phyloP scores from a whole-genome alignment of 2,797 vertebrate species.

The Urosaurus nigricauda region DNA sequence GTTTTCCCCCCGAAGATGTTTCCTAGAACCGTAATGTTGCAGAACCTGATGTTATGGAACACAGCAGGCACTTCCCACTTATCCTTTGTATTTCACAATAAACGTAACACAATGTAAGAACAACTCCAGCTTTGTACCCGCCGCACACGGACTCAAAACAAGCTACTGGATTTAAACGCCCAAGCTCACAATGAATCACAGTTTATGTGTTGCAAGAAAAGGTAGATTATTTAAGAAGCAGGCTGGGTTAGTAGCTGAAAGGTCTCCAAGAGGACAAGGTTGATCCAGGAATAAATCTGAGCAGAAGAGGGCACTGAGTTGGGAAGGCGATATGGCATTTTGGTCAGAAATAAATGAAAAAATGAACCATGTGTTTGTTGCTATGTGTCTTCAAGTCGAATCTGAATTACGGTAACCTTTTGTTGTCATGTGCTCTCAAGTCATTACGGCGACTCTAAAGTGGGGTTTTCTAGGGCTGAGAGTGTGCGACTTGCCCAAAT shows the following conservation, averaged over 20 bases:
- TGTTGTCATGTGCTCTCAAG: neutral
- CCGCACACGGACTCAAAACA: neutral
- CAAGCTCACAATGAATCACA: neutral
- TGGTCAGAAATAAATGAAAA: neutral
- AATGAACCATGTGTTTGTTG: neutral
- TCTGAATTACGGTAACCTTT: neutral
- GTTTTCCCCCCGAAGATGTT: neutral
- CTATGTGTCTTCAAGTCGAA: too few species aligned
- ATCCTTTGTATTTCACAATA: neutral
- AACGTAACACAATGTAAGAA: neutral
- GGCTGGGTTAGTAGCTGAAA: neutral
- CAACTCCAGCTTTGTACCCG: neutral
- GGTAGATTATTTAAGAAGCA: neutral
- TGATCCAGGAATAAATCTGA: neutral
- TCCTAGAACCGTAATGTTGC: too few species aligned
- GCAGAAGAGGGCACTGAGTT: fast-evolving
- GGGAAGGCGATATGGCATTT: neutral
- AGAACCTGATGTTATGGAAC: neutral
- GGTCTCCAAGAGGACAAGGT: neutral
- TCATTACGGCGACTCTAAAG: too few species aligned
- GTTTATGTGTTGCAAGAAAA: neutral
- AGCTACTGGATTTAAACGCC: neutral
- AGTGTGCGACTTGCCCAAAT: too few species aligned
- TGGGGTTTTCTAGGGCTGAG: too few species aligned
- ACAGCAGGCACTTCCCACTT: neutral